A percentile compares a stretch with the other conserved stretches of the same genome.
These are phyloP conservation scores for Noctuana brunneofusca DNA, from an alignment of 2,888 invertebrate species.

Conservation along the genomic window DNA sequence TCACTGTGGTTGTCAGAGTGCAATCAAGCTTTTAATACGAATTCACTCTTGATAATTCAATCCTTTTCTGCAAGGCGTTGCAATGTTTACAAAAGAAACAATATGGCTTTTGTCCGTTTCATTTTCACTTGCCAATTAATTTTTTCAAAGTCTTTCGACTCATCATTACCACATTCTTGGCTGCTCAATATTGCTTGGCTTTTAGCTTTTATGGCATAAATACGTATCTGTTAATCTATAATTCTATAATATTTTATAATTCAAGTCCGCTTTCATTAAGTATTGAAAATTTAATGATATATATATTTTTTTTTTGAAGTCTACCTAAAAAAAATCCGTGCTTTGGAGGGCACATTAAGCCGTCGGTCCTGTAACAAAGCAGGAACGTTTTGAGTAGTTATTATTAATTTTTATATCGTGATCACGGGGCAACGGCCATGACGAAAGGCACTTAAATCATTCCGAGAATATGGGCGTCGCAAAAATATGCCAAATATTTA, in stretches of 20 bases:
- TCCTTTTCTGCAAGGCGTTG: conserved; percentile 38
- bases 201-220: too few relatives aligned
- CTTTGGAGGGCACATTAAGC: too few relatives aligned
- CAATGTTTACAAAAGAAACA: conserved; percentile 22
- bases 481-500: conserved; percentile 34
- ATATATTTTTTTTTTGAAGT: too few relatives aligned
- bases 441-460: conserved; percentile 28
- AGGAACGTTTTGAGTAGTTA: not conserved
- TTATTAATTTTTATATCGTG: conserved; percentile 2
- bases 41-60: conserved; percentile 49
- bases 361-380: too few relatives aligned
- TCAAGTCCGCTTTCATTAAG: too few relatives aligned
- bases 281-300: too few relatives aligned
- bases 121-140: conserved; percentile 19
- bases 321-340: too few relatives aligned
- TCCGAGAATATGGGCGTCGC: conserved; percentile 19
- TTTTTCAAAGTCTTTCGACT: conserved; percentile 7
- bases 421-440: conserved; percentile 16
- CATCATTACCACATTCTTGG: not conserved
- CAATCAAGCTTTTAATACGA: conserved; percentile 45
- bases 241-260: too few relatives aligned
- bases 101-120: conserved; percentile 1
- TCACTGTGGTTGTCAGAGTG: conserved; percentile 43
- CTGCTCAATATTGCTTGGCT: too few relatives aligned
- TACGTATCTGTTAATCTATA: too few relatives aligned